Evolutionary conservation across 2,113 vertebrate species (phyloP).

Genomic region (Uria lomvia): DNA sequence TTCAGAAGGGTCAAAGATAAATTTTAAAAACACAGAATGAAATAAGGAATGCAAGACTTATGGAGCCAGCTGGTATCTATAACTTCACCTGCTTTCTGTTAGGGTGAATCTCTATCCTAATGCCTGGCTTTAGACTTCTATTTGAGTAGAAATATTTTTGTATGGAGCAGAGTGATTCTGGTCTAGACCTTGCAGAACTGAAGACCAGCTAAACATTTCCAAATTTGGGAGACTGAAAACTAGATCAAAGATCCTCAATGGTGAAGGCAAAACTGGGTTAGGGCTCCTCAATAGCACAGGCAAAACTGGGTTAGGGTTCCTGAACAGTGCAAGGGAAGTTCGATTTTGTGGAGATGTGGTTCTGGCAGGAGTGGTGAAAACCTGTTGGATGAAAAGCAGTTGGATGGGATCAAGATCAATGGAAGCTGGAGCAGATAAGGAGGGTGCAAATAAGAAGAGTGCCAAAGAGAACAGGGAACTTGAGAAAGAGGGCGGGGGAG

Average conservation of each 20-base stretch:
- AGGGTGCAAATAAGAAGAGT: background rate
- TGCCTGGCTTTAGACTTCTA: background rate
- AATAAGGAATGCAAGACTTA: background rate
- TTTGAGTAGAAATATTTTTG: background rate
- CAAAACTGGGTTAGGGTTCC: background rate
- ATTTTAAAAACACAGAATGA: background rate
- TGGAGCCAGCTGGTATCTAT: background rate
- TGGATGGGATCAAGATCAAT: background rate
- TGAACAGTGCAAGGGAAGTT: background rate
- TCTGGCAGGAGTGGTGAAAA: background rate
- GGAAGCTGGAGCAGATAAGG: background rate
- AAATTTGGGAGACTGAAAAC: background rate
- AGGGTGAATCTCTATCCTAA: background rate
- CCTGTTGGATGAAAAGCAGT: background rate
- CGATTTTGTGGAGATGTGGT: background rate
- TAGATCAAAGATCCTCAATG: background rate
- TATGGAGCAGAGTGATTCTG: background rate
- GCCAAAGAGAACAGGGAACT: background rate
- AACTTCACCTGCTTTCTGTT: conserved; percentile 30
- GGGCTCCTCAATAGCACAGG: no score
- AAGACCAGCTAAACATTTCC: background rate
- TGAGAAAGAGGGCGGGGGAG: background rate
- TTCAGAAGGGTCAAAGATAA: background rate
- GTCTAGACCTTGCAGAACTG: background rate
- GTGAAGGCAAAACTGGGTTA: background rate